Conservation (phyloP, 2,113 vertebrate genomes). For the Pimephales promelas region DNA sequence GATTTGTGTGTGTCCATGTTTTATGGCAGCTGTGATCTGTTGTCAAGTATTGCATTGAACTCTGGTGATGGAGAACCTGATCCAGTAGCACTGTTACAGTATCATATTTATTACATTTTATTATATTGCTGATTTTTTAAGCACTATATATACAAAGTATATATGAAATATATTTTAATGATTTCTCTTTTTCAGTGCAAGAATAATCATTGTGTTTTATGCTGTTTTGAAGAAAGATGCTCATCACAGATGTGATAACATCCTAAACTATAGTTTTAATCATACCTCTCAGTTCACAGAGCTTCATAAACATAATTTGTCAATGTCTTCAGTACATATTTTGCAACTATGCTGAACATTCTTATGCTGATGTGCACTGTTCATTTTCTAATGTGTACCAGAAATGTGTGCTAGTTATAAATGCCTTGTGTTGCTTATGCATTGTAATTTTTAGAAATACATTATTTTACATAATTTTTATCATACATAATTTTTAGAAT, state of each 20-base stretch:
- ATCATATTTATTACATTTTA: background rate
- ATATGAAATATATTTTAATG: background rate
- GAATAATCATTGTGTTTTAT: background rate
- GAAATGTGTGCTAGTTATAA: background rate
- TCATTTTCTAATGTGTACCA: background rate
- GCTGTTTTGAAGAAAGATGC: background rate
- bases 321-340: background rate
- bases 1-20: background rate
- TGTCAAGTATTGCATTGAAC: conserved; percentile 41
- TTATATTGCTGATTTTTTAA: background rate
- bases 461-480: no score
- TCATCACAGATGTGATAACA: background rate
- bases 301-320: background rate
- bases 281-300: background rate
- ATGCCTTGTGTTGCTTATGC: background rate
- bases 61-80: conserved; percentile 26
- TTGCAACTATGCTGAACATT: background rate
- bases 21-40: conserved; percentile 52
- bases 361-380: background rate
- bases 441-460: background rate
- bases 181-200: background rate
- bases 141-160: no score
- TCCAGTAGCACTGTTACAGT: background rate
- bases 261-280: background rate
- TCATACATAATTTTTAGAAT: background rate